Evolutionary conservation across 1,140 invertebrate species (phyloP).

Genomic region (Bombyx mori): DNA sequence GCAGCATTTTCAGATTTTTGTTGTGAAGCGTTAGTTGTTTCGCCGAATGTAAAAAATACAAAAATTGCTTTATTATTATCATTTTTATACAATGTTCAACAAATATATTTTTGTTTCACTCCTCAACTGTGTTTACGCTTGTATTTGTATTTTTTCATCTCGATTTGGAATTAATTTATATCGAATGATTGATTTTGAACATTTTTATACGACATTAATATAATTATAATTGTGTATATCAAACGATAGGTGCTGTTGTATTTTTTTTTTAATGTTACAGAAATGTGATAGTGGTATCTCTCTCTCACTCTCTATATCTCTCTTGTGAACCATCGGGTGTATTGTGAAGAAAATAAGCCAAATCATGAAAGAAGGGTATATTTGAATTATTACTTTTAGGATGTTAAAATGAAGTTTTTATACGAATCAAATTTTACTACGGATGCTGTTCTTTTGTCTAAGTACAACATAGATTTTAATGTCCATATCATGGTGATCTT

Average conservation of each 20-base stretch:
- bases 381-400: slow-evolving; percentile 60
- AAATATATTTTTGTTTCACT: slow-evolving; percentile 45
- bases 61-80: slow-evolving; percentile 12
- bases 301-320: slow-evolving; percentile 49
- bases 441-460: slow-evolving; percentile 54
- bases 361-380: slow-evolving; percentile 64
- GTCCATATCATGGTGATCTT: slow-evolving; percentile 59
- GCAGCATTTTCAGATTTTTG: slow-evolving; percentile 24
- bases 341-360: slow-evolving; percentile 51
- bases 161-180: slow-evolving; percentile 38
- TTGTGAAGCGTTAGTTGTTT: slow-evolving; percentile 54
- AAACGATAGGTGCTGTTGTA: slow-evolving; percentile 64
- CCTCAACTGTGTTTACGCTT: slow-evolving; percentile 56
- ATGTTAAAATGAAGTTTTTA: slow-evolving; percentile 59
- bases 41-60: slow-evolving; percentile 49
- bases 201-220: slow-evolving; percentile 29
- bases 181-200: slow-evolving; percentile 50
- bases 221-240: slow-evolving; percentile 46
- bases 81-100: slow-evolving; percentile 9
- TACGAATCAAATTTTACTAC: slow-evolving; percentile 61
- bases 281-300: slow-evolving; percentile 54
- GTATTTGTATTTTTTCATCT: slow-evolving; percentile 31
- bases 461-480: slow-evolving; percentile 59
- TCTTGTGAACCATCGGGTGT: slow-evolving; percentile 49
- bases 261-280: slow-evolving; percentile 64